Evolutionary conservation across 2,113 vertebrate genomes (phyloP).

Genomic region (Chrysemys picta): DNA sequence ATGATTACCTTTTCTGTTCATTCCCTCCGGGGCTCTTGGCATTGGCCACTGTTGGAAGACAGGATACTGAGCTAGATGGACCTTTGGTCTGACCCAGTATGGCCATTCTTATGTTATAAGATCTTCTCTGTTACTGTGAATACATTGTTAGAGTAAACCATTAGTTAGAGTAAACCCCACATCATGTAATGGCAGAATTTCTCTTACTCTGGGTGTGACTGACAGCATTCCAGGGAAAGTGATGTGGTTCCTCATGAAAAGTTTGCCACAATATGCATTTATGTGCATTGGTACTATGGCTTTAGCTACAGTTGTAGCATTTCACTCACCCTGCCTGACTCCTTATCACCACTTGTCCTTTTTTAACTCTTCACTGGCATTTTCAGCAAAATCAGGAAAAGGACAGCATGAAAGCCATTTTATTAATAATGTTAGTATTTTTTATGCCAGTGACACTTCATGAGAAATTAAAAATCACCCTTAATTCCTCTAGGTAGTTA

Average conservation of each 20-base stretch:
- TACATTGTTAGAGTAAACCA: not conserved
- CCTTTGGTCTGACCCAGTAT: no score
- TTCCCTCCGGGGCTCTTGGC: no score
- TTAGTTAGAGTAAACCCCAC: not conserved
- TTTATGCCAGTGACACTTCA: not conserved
- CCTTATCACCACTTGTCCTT: not conserved
- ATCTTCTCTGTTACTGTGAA: not conserved
- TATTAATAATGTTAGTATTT: not conserved
- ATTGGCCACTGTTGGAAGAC: no score
- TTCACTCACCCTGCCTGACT: not conserved
- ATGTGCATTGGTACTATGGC: not conserved
- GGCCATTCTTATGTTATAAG: not conserved
- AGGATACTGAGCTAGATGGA: no score
- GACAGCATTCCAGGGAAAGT: not conserved
- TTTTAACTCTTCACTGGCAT: not conserved
- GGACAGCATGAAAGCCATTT: not conserved
- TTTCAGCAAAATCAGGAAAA: not conserved
- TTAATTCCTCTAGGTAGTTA: not conserved
- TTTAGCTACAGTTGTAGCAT: not conserved
- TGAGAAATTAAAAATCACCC: not conserved
- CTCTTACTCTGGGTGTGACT: not conserved
- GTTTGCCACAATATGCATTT: not conserved
- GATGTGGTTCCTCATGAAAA: not conserved
- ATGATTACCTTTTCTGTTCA: no score
- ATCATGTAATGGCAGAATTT: not conserved